Evolutionary conservation across 2,888 invertebrate genomes (phyloP).

Genomic region (Protonemura montana): DNA sequence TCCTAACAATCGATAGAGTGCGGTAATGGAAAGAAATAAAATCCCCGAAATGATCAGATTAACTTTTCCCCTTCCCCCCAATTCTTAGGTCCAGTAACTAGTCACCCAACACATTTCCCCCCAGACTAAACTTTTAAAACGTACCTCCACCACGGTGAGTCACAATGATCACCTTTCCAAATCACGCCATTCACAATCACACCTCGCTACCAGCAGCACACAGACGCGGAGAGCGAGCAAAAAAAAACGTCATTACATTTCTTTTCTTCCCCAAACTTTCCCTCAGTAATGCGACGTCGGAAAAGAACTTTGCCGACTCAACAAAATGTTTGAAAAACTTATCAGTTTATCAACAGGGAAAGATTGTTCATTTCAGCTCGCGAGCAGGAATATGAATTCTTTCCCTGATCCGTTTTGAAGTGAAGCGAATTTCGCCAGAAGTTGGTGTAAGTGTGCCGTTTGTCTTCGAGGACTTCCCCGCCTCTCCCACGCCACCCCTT

Average conservation of each 20-base stretch:
- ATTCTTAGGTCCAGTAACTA: no score
- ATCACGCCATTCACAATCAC: neutral
- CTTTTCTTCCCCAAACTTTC: neutral
- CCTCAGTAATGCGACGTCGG: neutral
- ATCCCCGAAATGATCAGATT: no score
- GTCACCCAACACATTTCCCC: no score
- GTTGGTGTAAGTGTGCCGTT: slow-evolving; percentile 38
- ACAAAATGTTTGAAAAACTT: slow-evolving; percentile 26
- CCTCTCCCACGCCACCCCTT: neutral
- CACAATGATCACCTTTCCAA: neutral
- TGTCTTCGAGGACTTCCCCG: slow-evolving; percentile 22
- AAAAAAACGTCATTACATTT: neutral
- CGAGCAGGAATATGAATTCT: slow-evolving; percentile 30
- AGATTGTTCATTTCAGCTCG: slow-evolving; percentile 36
- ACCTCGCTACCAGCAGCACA: neutral
- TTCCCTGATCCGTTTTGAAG: slow-evolving; percentile 31
- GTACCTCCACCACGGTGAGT: no score
- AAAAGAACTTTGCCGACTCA: neutral
- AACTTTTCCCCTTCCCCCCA: no score
- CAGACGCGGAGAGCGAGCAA: neutral
- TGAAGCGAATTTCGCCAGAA: slow-evolving; percentile 36
- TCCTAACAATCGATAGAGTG: no score
- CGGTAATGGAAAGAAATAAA: no score
- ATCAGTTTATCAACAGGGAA: slow-evolving; percentile 37
- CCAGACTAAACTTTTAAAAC: no score